Base-by-base conservation (phyloP, 2,797 vertebrate species). In the Manis pentadactyla region DNA sequence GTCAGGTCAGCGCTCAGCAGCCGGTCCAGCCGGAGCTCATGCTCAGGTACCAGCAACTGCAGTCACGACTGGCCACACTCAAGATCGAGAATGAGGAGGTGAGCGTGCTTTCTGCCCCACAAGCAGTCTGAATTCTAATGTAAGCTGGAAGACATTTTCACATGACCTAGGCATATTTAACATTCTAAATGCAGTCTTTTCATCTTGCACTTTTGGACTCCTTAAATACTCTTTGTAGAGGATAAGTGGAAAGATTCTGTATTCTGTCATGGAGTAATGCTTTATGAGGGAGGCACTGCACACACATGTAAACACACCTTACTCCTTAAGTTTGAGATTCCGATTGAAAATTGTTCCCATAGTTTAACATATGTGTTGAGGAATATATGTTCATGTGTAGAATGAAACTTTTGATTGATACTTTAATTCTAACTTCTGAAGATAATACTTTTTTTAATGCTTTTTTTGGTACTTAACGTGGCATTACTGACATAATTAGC, bases 31-130 rank as follows among this genome's bases (percentile, higher is more conserved):
- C 99, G 1, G 99, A 99, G 94, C 99, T 99, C 90, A 99, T 99
- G 98, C 98, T 99, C 75, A 98, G 99, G 84, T 99, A 99, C 97
- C 99, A 99, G 97, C 99, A 99, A 94, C 99, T 99, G 29, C 99
- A 99, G 98, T 99, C 99, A 31, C 99, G 99, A 42, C 98, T 99
- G 90, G 98, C 99, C 55, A 99, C 99, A 0, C 99, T 99, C 89
- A 99, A 99, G 98, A 99, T 99, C 0, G 99, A 99, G 98, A 99
- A 99, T 0, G 99, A 99, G 97, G 99, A 99, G 99, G 99, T 99
- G 98, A 99, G 98, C 82, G 2, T 59, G 78, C 7, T 81, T 39
- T 86, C 79, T 92, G 1, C 23, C 55, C 51, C 39, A 1, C 10
- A 4, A 25, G 59, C 27, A 15, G 29, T n/a, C 68, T 25, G 71